Evolutionary conservation across 2,797 vertebrate genomes (phyloP), one percentile per base, ranked within the genome.

Genomic region (Myripristis jacobus): DNA sequence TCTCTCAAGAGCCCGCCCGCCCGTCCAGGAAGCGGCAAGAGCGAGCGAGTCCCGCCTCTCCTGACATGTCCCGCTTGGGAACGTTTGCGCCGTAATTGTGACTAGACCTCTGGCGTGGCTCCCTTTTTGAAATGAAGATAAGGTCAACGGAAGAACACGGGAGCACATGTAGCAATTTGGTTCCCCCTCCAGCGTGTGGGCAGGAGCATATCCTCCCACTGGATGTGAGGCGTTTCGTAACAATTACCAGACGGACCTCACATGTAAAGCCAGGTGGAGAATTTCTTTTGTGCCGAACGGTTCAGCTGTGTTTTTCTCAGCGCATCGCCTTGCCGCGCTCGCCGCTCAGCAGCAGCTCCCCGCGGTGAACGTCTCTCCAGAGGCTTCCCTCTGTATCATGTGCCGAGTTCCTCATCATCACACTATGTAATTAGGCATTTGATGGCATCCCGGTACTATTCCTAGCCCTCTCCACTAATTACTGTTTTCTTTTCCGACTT

Each of bases 181-280:
- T 54, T 72, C 18, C 1, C 38, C n/a, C 43, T 47, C 16, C 47
- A 21, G 71, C 61, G 68, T 71, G 80, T 77, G 22, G 85, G 82
- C 75, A 43, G 78, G 50, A 80, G 74, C 66, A 13, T 47, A 62
- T 81, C 83, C 72, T 73, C 80, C 70, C 66, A 73, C 77, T 46
- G 72, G n/a, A 73, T 73, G 47, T 47, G 57, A 77, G 67, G 57
- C 21, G 58, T 86, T 88, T 88, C 73, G 77, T 85, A 77, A 88
- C 55, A 19, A 48, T 79, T 44, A 56, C 60, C 47, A 72, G 61
- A 63, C 0, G 44, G 67, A 78, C 47, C n/a, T 46, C 54, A 63
- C 58, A 5, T 51, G 43, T 10, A 47, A 44, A 74, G 46, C 57
- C 22, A 29, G 18, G 1, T n/a, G 44, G 25, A 62, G 47, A 55